These are phyloP conservation scores for Chrysotoxum bicinctum DNA, from an alignment of 2,888 invertebrate species.

Conservation along the genomic window DNA sequence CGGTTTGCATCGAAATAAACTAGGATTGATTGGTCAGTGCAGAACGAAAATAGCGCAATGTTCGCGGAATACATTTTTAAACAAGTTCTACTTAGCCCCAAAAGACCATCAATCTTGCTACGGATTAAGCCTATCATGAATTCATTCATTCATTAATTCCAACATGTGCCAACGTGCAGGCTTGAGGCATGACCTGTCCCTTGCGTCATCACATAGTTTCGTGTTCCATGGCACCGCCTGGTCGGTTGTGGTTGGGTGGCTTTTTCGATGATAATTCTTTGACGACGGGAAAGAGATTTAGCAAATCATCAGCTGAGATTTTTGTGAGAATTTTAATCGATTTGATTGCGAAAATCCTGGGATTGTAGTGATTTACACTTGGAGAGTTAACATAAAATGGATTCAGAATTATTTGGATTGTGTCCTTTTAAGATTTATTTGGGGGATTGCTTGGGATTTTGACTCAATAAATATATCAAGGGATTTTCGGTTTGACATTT, in stretches of 20 bases:
- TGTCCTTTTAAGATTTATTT: constrained; percentile 20
- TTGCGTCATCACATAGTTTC: neutral
- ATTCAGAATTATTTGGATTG: constrained; percentile 3
- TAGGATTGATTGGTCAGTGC: neutral
- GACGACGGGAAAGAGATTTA: constrained; percentile 26
- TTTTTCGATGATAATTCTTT: neutral
- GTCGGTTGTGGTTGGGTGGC: too few species aligned
- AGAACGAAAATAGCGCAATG: constrained; percentile 10
- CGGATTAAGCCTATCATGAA: constrained; percentile 50
- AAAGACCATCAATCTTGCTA: constrained; percentile 39
- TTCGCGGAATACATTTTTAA: constrained; percentile 39
- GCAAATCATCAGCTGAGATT: constrained; percentile 25
- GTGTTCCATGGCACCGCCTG: too few species aligned
- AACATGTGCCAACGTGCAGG: neutral
- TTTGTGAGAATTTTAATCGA: constrained; percentile 29
- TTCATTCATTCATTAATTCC: constrained; percentile 36
- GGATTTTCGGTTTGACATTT: constrained; percentile 21
- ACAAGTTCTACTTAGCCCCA: constrained; percentile 1
- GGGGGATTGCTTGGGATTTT: neutral
- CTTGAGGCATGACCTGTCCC: neutral
- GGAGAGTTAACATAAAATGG: constrained; percentile 9
- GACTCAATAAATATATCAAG: constrained; percentile 10
- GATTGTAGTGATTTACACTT: constrained; percentile 14
- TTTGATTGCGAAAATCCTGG: constrained; percentile 27
- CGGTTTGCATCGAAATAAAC: neutral